Evolutionary conservation across 2,888 invertebrate genomes (phyloP).

Genomic region (Zygaena filipendulae): DNA sequence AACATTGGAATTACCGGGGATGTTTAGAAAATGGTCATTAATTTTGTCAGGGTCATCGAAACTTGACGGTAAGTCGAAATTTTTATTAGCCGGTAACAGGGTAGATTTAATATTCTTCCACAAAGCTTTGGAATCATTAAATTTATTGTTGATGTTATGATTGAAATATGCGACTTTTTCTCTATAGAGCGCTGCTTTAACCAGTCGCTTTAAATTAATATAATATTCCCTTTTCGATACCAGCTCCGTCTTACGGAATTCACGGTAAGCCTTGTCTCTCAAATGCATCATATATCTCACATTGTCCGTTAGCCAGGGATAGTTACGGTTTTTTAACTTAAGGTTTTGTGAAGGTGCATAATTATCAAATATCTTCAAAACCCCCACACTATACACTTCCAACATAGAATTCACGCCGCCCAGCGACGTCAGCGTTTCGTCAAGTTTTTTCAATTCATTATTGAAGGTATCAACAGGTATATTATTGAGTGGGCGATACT

Average conservation of each 20-base stretch:
- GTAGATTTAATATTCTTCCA: slow-evolving; percentile 12
- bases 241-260: not conserved
- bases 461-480: no score
- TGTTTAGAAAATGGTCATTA: slow-evolving; percentile 6
- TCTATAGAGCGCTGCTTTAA: slow-evolving; percentile 1
- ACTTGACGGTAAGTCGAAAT: slow-evolving; percentile 3
- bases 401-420: no score
- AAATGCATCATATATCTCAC: slow-evolving; percentile 8
- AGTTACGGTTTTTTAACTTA: not conserved
- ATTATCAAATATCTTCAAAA: no score
- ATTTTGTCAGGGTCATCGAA: no score
- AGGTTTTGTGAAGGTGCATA: no score
- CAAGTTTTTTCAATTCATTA: no score
- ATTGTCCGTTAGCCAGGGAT: slow-evolving; percentile 12
- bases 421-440: no score
- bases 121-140: slow-evolving; percentile 1
- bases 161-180: slow-evolving; percentile 11
- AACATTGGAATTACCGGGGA: no score
- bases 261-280: slow-evolving; percentile 5
- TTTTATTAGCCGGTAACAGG: slow-evolving; percentile 2
- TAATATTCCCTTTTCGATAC: slow-evolving; percentile 8
- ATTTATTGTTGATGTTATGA: slow-evolving; percentile 6
- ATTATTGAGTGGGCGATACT: no score
- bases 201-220: slow-evolving; percentile 7
- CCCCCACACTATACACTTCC: no score